phyloP scores from a whole-genome alignment of 2,888 invertebrate species.

The Caenorhabditis macrosperma region DNA sequence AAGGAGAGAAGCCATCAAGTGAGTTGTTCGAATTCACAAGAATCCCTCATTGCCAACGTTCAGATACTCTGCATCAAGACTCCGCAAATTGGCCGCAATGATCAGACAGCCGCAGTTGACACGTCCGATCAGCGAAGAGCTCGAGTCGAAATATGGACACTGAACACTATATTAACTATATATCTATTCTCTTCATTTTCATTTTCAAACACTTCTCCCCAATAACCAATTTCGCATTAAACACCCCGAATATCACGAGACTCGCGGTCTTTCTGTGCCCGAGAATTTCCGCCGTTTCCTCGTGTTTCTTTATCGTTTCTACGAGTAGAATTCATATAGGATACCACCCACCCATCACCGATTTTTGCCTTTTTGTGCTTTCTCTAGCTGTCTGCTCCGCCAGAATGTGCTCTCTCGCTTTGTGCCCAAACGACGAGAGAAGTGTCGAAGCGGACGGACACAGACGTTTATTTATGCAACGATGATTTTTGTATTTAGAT shows the following conservation, averaged over 20 bases:
- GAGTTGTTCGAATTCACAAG: conserved; percentile 32
- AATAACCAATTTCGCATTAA: not conserved
- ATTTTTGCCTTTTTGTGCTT: conserved; percentile 43
- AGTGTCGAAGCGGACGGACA: not conserved
- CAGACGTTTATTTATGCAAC: conserved; percentile 39
- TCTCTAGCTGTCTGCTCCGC: conserved; percentile 3
- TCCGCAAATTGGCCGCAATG: conserved; percentile 69
- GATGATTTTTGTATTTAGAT: conserved; percentile 34
- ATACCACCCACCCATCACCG: not conserved
- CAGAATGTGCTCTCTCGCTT: not conserved
- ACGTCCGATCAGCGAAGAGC: conserved; percentile 42
- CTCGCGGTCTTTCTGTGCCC: conserved; percentile 29
- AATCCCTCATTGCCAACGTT: not conserved
- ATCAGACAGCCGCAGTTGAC: conserved; percentile 54
- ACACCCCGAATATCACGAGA: not conserved
- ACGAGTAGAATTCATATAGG: conserved; percentile 41
- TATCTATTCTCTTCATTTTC: too few relatives aligned
- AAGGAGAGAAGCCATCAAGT: conserved; percentile 86
- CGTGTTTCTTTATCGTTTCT: conserved; percentile 45
- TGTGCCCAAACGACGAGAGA: conserved; percentile 28
- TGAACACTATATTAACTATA: conserved; percentile 6
- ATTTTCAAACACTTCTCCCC: conserved; percentile 1
- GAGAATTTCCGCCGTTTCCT: conserved; percentile 5
- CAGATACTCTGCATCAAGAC: conserved; percentile 68
- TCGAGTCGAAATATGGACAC: conserved; percentile 51